Conservation (phyloP, 2,888 invertebrate genomes). For the Meteorus cinctellus region DNA sequence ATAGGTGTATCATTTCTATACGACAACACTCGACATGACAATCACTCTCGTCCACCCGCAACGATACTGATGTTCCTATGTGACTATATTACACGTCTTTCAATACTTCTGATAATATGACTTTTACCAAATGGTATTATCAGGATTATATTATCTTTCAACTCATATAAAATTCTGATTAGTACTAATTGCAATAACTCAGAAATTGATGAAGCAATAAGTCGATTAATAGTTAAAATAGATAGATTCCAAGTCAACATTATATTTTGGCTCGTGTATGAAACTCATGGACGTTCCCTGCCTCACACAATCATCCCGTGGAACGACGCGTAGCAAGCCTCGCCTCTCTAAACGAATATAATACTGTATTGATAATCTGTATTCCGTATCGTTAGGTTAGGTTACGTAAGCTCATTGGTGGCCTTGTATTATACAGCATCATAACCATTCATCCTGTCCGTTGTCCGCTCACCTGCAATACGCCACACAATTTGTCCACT, state of each 20-base stretch:
- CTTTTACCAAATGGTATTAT: no score
- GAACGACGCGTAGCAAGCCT: constrained; percentile 41
- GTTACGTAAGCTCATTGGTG: constrained; percentile 65
- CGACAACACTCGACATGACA: no score
- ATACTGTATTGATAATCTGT: constrained; percentile 56
- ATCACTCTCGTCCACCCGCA: no score
- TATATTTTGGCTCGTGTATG: constrained; percentile 10
- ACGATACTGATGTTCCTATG: no score
- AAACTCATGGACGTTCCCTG: constrained; percentile 34
- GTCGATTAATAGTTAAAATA: not conserved
- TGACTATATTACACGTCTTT: no score
- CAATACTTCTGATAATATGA: no score
- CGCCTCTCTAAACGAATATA: constrained; percentile 53
- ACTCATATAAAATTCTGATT: no score
- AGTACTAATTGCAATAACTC: no score
- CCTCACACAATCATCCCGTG: constrained; percentile 44
- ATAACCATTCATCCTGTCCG: constrained; percentile 70
- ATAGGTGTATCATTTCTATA: no score
- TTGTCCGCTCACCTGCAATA: constrained; percentile 71
- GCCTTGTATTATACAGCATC: constrained; percentile 69
- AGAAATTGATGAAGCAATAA: not conserved
- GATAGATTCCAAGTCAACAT: not conserved
- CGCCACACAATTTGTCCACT: constrained; percentile 62
- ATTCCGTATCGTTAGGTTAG: constrained; percentile 63
- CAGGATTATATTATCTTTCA: no score